These are phyloP conservation scores for Pseudonaja textilis DNA, from an alignment of 2,113 vertebrate species.

Conservation along the genomic window DNA sequence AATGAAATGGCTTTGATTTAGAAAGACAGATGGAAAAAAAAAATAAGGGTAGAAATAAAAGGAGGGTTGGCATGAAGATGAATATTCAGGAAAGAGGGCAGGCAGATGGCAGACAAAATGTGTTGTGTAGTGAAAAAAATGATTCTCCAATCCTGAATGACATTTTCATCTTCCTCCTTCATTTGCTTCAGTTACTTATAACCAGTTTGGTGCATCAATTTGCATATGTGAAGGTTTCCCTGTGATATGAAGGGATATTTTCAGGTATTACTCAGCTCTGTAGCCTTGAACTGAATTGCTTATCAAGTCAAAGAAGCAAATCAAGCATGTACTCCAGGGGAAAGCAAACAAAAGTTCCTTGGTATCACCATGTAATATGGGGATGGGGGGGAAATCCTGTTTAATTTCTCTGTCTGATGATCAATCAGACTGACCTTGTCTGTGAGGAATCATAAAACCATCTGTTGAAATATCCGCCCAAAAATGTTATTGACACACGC, in stretches of 20 bases:
- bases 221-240: neutral
- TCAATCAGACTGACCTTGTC: neutral
- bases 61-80: slow-evolving; percentile 32
- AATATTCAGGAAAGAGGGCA: slow-evolving; percentile 50
- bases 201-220: neutral
- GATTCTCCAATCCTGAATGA: neutral
- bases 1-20: slow-evolving; percentile 39
- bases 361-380: neutral
- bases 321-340: neutral
- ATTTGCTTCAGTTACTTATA: neutral
- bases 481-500: neutral
- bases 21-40: slow-evolving; percentile 51
- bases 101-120: slow-evolving; percentile 47
- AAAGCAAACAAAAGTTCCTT: neutral
- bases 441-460: neutral
- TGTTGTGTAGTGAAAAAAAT: slow-evolving; percentile 22
- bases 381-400: neutral
- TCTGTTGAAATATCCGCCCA: neutral
- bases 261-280: neutral
- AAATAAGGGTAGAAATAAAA: slow-evolving; percentile 36
- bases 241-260: neutral
- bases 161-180: slow-evolving; percentile 5
- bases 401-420: neutral
- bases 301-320: neutral
- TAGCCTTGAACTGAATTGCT: neutral